A percentile compares a stretch with the other conserved stretches of the same genome.
Conservation (phyloP, 2,113 vertebrate genomes). For the Ammodramus savannarum region DNA sequence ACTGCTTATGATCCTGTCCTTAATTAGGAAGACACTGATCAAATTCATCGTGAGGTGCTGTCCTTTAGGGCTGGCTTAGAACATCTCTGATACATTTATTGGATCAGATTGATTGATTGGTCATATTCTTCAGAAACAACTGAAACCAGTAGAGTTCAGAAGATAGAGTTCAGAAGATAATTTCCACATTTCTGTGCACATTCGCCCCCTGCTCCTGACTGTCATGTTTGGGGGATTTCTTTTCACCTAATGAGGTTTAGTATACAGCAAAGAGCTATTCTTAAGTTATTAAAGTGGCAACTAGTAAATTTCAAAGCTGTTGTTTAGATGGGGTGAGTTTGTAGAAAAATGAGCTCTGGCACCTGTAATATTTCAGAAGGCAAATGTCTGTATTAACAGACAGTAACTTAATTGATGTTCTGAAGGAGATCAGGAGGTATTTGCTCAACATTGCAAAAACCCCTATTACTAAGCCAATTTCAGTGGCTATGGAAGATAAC, state of each 20-base stretch:
- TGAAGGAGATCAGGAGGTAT: not conserved
- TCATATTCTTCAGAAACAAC: not conserved
- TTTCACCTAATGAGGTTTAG: not conserved
- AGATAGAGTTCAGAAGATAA: not conserved
- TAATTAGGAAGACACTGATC: not conserved
- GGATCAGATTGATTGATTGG: not conserved
- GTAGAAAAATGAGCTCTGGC: not conserved
- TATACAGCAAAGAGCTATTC: no score
- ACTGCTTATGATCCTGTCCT: not conserved
- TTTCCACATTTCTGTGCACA: fast-evolving
- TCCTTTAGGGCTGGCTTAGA: not conserved
- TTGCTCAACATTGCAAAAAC: not conserved
- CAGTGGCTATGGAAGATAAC: not conserved
- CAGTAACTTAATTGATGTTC: not conserved
- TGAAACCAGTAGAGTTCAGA: not conserved
- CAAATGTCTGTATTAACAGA: not conserved
- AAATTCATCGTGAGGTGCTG: not conserved
- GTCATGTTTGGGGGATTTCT: not conserved
- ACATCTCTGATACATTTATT: not conserved
- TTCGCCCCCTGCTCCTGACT: not conserved
- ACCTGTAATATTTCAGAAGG: not conserved
- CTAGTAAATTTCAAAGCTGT: not conserved
- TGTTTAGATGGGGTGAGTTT: not conserved
- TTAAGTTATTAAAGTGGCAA: not conserved
- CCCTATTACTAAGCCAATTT: not conserved